Evolutionary conservation across 2,113 vertebrate genomes (phyloP).

Genomic region (Sitta europaea): DNA sequence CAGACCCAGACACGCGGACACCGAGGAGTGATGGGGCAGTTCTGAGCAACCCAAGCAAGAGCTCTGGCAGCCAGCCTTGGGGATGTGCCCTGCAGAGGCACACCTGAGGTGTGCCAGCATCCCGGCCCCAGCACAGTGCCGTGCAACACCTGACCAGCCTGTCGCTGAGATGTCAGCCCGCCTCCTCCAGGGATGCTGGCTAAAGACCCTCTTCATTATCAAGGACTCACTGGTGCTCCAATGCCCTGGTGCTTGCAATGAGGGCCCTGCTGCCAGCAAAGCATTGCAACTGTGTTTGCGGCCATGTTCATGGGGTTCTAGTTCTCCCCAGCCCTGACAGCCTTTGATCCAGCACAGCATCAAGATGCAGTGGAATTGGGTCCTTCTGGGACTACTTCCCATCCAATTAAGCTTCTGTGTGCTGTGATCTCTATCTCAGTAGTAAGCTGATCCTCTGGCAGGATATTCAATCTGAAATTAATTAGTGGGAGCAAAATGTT

Average conservation of each 20-base stretch:
- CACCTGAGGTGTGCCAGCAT: background rate
- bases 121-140: background rate
- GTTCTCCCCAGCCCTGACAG: background rate
- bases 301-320: fast-evolving
- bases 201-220: background rate
- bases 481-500: background rate
- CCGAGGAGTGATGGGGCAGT: fast-evolving
- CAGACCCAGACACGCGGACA: fast-evolving
- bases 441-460: background rate
- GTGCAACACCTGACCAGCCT: background rate
- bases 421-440: background rate
- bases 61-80: background rate
- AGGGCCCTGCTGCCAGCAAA: background rate
- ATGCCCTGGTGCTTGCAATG: background rate
- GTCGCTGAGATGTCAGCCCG: background rate
- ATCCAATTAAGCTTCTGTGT: background rate
- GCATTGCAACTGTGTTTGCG: background rate
- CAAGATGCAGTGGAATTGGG: background rate
- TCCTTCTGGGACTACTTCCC: background rate
- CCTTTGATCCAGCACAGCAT: background rate
- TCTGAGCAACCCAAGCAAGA: background rate
- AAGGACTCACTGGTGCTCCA: fast-evolving
- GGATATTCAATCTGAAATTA: background rate
- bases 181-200: background rate
- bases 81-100: background rate